Conservation (phyloP, 2,797 vertebrate species). For the Urocyon cinereoargenteus region DNA sequence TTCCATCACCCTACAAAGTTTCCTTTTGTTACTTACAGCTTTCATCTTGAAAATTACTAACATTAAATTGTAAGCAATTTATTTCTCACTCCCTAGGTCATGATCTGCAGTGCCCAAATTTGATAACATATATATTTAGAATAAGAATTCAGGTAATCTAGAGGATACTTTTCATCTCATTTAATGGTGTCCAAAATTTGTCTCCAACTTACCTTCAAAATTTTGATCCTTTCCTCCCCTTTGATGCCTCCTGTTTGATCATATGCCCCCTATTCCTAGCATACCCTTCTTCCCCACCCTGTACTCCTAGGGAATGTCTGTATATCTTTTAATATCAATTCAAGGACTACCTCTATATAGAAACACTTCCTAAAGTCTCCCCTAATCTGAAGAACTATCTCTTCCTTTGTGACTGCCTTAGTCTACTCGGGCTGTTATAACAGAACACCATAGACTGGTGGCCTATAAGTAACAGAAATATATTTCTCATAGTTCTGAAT, state of each 20-base stretch:
- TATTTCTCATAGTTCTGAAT: background rate
- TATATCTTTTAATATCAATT: background rate
- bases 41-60: background rate
- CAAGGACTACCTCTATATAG: background rate
- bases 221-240: background rate
- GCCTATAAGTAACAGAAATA: background rate
- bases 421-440: background rate
- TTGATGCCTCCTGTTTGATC: background rate
- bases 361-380: background rate
- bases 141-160: background rate
- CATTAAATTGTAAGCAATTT: background rate
- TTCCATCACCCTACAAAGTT: background rate
- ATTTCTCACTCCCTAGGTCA: background rate
- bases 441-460: background rate
- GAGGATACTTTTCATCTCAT: background rate
- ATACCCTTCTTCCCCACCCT: background rate
- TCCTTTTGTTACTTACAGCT: background rate
- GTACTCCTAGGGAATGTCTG: background rate
- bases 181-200: background rate
- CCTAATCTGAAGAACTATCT: background rate
- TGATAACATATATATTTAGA: background rate
- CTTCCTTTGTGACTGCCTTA: background rate
- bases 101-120: background rate
- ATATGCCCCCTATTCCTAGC: background rate
- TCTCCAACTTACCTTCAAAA: background rate